Evolutionary conservation across 2,113 vertebrate genomes (phyloP), one percentile per base, ranked within the genome.

Genomic region (Machaerirhynchus nigripectus): DNA sequence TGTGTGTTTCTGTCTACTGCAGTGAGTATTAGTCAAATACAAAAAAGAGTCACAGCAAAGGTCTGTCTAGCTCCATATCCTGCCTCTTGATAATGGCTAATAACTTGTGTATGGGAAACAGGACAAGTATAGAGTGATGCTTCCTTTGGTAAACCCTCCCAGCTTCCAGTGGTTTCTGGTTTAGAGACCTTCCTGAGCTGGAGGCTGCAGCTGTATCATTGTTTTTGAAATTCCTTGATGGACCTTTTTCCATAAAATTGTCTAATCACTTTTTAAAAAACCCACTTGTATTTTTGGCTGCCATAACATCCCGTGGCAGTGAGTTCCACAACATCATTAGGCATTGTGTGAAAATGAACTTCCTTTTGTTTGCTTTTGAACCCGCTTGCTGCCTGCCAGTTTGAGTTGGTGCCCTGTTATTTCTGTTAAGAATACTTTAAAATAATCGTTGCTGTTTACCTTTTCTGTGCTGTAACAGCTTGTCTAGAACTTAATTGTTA

Each of bases 231-330:
- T 35, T 97, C 52, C 95, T 97, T 93, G 94, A 92, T 89, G 84
- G 96, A 92, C 90, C 59, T 81, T 92, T 96, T 92, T 90, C 89
- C 86, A 84, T 86, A 70, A 95, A 96, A 93, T 92, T 81, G 60
- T 84, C 89, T 95, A 93, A 93, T 94, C 2, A 0, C 15, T 94
- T 88, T 85, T 95, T 80, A 44, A 18, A 17, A 92, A 91, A 92
- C 64, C 83, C 89, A 92, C 94, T 97, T 96, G 84, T 95, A 13
- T 84, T 96, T 92, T 95, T 97, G 96, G 96, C 96, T 93, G 93
- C 94, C 39, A 3, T 81, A 95, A 95, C 84, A 92, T 96, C 94
- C 95, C 76, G 44, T 96, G 94, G 95, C 94, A 95, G 21, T 74
- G 89, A 92, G 95, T 95, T 96, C 76, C 86, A 96, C 95, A 92